These are phyloP conservation scores for Archips crataeganus DNA, from an alignment of 2,888 invertebrate genomes.

Conservation along the genomic window DNA sequence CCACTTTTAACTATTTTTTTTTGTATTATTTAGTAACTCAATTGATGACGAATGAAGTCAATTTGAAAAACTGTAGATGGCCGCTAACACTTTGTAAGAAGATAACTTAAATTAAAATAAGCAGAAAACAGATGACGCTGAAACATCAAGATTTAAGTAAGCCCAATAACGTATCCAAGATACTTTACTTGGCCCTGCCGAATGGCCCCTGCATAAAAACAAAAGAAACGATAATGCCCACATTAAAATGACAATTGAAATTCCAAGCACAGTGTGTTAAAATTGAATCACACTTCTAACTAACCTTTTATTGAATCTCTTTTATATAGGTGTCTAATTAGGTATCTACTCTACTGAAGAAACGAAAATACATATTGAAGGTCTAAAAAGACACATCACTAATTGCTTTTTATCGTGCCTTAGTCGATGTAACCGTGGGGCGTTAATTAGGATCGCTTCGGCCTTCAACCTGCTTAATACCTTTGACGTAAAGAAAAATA, in stretches of 20 bases:
- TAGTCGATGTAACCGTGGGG: slow-evolving; percentile 8
- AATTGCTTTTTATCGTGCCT: slow-evolving; percentile 23
- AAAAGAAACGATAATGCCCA: too few relatives aligned
- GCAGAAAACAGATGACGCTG: too few relatives aligned
- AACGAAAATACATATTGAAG: slow-evolving; percentile 6
- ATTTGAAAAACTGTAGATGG: too few relatives aligned
- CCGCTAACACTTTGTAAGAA: too few relatives aligned
- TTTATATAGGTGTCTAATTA: neutral
- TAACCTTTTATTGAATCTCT: neutral
- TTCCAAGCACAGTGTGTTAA: neutral
- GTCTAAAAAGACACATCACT: slow-evolving; percentile 9
- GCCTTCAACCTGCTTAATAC: neutral
- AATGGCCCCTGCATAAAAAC: too few relatives aligned
- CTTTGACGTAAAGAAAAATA: neutral
- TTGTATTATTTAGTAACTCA: too few relatives aligned
- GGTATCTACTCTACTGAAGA: neutral
- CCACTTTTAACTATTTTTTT: too few relatives aligned
- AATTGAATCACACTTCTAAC: neutral
- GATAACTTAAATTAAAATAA: too few relatives aligned
- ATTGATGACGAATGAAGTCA: too few relatives aligned
- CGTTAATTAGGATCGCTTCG: slow-evolving; percentile 7
- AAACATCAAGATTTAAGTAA: too few relatives aligned
- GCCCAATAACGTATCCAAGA: too few relatives aligned
- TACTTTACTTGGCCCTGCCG: too few relatives aligned
- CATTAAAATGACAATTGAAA: neutral